Evolutionary conservation across 2,113 vertebrate genomes (phyloP).

Genomic region (Lagenorhynchus albirostris): DNA sequence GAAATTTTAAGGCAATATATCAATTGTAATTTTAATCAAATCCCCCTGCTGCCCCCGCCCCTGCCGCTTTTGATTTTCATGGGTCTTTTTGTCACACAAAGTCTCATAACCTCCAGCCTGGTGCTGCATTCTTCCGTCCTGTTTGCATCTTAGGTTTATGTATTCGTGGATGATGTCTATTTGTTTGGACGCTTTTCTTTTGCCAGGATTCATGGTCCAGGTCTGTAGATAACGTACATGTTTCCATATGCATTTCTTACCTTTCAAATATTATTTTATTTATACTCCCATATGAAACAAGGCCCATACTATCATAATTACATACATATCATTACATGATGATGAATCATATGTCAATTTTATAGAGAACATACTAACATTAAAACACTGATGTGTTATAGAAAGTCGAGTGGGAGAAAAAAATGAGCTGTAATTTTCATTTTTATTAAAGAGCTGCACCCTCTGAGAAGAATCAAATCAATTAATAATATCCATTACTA

Average conservation of each 20-base stretch:
- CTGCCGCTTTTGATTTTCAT: background rate
- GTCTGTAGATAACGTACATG: background rate
- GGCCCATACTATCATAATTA: slow-evolving; percentile 59
- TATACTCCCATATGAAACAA: slow-evolving; percentile 72
- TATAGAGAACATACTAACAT: slow-evolving; percentile 61
- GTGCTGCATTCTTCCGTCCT: background rate
- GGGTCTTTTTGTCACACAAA: background rate
- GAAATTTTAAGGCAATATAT: background rate
- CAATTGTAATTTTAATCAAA: slow-evolving; percentile 13
- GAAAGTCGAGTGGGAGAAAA: slow-evolving; percentile 51
- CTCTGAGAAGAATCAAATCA: slow-evolving; percentile 58
- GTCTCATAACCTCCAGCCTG: background rate
- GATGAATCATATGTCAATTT: slow-evolving; percentile 52
- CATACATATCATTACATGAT: background rate
- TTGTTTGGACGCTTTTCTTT: background rate
- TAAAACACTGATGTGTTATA: slow-evolving; percentile 66
- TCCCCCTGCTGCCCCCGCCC: no score
- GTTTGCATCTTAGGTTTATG: background rate
- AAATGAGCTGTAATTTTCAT: slow-evolving; percentile 54
- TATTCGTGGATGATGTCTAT: background rate
- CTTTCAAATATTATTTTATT: slow-evolving; percentile 81
- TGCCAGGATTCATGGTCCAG: background rate
- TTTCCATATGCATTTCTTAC: background rate
- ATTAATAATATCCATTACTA: slow-evolving; percentile 38
- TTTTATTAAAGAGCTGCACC: slow-evolving; percentile 63